A percentile compares a stretch with the other conserved stretches of the same genome.
Evolutionary conservation across 2,888 invertebrate genomes (phyloP).

Genomic region (Temnothorax unifasciatus): DNA sequence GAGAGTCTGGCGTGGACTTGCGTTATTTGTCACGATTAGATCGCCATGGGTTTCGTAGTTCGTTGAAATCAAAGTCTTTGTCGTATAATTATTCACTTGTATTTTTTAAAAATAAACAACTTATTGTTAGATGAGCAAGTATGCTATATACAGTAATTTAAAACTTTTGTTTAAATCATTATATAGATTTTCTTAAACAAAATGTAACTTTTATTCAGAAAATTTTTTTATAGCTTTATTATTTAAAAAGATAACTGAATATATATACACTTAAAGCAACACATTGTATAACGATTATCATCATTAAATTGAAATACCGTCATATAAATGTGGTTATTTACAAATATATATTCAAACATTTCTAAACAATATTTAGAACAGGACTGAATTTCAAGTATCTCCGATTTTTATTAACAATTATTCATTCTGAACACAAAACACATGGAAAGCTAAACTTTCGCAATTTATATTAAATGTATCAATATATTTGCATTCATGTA

Average conservation of each 20-base stretch:
- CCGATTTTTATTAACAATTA: neutral
- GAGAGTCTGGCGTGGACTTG: conserved; percentile 44
- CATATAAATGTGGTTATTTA: neutral
- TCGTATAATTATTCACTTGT: neutral
- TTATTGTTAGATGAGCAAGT: neutral
- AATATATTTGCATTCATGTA: conserved; percentile 26
- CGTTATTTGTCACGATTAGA: conserved; percentile 51
- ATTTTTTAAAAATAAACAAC: neutral
- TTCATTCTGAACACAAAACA: neutral
- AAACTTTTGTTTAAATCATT: neutral
- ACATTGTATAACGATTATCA: neutral
- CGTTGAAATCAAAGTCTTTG: conserved; percentile 4
- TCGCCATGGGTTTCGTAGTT: neutral
- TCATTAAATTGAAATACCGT: neutral
- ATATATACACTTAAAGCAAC: neutral
- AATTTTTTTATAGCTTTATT: neutral
- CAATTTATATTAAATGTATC: conserved; percentile 9
- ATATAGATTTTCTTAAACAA: neutral
- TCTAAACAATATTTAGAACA: neutral
- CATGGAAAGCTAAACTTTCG: neutral
- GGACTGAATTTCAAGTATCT: neutral
- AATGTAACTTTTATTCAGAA: neutral
- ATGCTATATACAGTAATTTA: neutral
- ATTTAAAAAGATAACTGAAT: neutral
- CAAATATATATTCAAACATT: neutral